These are phyloP conservation scores for Operophtera brumata DNA, from an alignment of 2,888 invertebrate genomes.

Conservation along the genomic window DNA sequence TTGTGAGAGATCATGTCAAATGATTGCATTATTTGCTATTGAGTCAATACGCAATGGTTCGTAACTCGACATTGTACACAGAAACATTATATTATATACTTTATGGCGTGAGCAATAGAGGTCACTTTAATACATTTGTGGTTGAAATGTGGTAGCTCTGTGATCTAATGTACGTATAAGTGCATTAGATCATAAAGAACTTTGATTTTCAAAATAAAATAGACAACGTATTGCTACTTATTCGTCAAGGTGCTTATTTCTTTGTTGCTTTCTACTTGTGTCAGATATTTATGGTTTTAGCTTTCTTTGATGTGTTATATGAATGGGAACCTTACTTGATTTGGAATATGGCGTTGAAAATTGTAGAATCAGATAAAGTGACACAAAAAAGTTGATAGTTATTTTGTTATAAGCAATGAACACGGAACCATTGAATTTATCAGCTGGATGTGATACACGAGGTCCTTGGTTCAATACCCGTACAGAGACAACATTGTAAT, in stretches of 20 bases:
- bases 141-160: neutral
- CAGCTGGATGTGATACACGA: too few species aligned
- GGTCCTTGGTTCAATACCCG: too few species aligned
- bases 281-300: slow-evolving; percentile 46
- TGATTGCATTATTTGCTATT: slow-evolving; percentile 64
- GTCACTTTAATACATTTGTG: neutral
- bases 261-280: slow-evolving; percentile 45
- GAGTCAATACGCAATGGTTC: slow-evolving; percentile 43
- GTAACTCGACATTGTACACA: slow-evolving; percentile 7
- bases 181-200: slow-evolving; percentile 9
- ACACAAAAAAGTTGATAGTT: slow-evolving; percentile 4
- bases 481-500: too few species aligned
- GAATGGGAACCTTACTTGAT: slow-evolving; percentile 17
- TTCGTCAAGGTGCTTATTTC: slow-evolving; percentile 65
- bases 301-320: slow-evolving; percentile 29
- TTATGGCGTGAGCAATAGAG: neutral
- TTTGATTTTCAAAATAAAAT: slow-evolving; percentile 39
- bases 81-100: neutral
- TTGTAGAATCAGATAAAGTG: slow-evolving; percentile 4
- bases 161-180: too few species aligned
- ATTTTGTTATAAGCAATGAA: neutral
- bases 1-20: slow-evolving; percentile 71
- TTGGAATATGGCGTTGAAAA: neutral
- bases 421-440: too few species aligned
- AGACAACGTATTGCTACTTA: slow-evolving; percentile 53